Percentiles rank a stretch among this genome's conserved stretches.
Evolutionary conservation across 2,113 vertebrate species (phyloP).

Genomic region (Penelope pileata): DNA sequence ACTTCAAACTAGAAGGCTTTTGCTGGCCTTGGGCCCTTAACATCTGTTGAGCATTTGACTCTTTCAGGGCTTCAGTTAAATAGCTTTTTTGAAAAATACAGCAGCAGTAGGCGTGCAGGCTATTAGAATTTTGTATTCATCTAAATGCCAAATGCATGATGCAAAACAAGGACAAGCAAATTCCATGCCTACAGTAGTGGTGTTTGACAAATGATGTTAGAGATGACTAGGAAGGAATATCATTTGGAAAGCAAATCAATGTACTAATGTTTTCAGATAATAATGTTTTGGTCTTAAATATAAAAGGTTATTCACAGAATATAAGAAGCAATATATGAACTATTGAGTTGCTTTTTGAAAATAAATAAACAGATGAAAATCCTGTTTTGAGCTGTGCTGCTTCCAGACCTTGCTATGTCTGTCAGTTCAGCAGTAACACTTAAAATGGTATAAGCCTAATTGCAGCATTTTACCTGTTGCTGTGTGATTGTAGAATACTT

Average conservation of each 20-base stretch:
- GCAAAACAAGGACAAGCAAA: slow-evolving; percentile 32
- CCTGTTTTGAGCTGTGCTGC: not conserved
- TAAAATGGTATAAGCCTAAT: not conserved
- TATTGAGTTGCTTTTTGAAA: not conserved
- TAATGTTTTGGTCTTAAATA: not conserved
- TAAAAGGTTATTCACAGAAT: not conserved
- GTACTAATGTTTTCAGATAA: not conserved
- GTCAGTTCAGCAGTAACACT: not conserved
- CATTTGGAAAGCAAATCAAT: not conserved
- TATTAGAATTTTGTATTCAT: slow-evolving; percentile 27
- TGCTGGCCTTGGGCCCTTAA: slow-evolving; percentile 28
- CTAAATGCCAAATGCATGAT: slow-evolving; percentile 49
- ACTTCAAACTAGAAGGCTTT: slow-evolving; percentile 18
- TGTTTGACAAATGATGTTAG: not conserved
- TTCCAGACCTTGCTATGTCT: not conserved
- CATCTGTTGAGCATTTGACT: slow-evolving; percentile 60
- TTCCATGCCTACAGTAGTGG: slow-evolving; percentile 5
- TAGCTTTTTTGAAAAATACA: slow-evolving; percentile 41
- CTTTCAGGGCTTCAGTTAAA: slow-evolving; percentile 48
- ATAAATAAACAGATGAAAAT: not conserved
- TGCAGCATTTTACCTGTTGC: not conserved
- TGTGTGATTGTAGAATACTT: not conserved
- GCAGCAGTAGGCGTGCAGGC: slow-evolving; percentile 28
- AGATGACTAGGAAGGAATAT: not conserved
- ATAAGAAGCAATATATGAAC: not conserved